Evolutionary conservation across 2,888 invertebrate species (phyloP), one percentile per base, ranked within the genome.

Genomic region (Endomychus coccineus): DNA sequence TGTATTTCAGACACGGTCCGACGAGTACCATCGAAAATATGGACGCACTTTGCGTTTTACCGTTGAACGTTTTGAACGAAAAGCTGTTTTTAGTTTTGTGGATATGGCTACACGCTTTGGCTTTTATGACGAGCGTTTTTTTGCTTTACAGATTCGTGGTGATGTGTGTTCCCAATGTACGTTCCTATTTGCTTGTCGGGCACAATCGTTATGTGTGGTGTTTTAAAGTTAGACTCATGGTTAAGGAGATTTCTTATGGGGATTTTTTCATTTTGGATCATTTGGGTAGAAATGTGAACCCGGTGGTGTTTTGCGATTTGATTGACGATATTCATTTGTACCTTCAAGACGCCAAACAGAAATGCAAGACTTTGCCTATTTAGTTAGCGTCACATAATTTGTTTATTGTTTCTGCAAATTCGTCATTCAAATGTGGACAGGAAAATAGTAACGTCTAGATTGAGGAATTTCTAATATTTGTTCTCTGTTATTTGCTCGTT

Each of bases 211-310:
- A 74, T 12, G 70, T 76, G 38, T 49, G 46, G 10, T 67, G 66
- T 16, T 61, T 71, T 22, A 70, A 78, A 3, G 68, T 68, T 1
- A 64, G 64, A 33, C 35, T 49, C 16, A 69, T 80, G 41, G 69
- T 75, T 1, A 68, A 66, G 40, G 62, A 63, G 34, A 68, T 77
- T 23, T 69, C 71, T 36, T 78, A 77, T 42, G 82, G 82, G 1
- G 85, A 87, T 60, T 87, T 85, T 80, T 87, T 86, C 61, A 58
- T 88, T 17, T 64, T 88, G 5, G 77, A 81, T 59, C 77, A 81
- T 55, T 68, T 88, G 28, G 79, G 82, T 38, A 80, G 80, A 55
- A 88, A 87, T 60, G 73, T 86, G 49, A 81, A 82, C 59, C 78
- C 80, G 0, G 64, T 77, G 13, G 65, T 80, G 31, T 83, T 76